Evolutionary conservation across 2,888 invertebrate species (phyloP).

Genomic region (Dynastes tityus): DNA sequence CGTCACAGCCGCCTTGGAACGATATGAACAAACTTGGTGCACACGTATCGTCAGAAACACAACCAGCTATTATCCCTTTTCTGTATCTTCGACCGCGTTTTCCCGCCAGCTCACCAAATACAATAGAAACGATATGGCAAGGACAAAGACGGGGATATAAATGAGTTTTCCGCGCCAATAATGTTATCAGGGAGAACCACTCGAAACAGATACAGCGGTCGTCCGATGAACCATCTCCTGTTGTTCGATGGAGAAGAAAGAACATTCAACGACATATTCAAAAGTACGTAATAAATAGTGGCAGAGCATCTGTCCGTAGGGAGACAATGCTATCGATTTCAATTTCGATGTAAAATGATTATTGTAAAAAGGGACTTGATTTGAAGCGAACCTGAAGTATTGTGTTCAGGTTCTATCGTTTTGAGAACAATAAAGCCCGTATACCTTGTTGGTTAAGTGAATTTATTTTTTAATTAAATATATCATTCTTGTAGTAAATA

Average conservation of each 20-base stretch:
- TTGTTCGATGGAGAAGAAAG: constrained; percentile 19
- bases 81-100: constrained; percentile 33
- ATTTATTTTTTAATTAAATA: too few relatives aligned
- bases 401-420: background rate
- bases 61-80: constrained; percentile 30
- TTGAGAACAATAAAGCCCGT: background rate
- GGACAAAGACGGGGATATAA: constrained; percentile 30
- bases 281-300: constrained; percentile 32
- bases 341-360: constrained; percentile 6
- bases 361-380: background rate
- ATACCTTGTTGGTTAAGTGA: too few relatives aligned
- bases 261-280: constrained; percentile 27
- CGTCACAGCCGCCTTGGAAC: constrained; percentile 8
- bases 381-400: background rate
- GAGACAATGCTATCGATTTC: constrained; percentile 27
- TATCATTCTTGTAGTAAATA: too few relatives aligned
- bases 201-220: constrained; percentile 35
- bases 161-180: constrained; percentile 39
- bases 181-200: constrained; percentile 33
- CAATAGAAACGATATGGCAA: constrained; percentile 20
- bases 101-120: constrained; percentile 27
- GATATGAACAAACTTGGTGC: constrained; percentile 16
- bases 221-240: constrained; percentile 14
- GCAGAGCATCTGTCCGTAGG: background rate
- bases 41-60: background rate